A percentile compares a stretch with the other conserved stretches of the same genome.
phyloP scores from a whole-genome alignment of 2,888 invertebrate species.

The Alviniconcha strummeri region DNA sequence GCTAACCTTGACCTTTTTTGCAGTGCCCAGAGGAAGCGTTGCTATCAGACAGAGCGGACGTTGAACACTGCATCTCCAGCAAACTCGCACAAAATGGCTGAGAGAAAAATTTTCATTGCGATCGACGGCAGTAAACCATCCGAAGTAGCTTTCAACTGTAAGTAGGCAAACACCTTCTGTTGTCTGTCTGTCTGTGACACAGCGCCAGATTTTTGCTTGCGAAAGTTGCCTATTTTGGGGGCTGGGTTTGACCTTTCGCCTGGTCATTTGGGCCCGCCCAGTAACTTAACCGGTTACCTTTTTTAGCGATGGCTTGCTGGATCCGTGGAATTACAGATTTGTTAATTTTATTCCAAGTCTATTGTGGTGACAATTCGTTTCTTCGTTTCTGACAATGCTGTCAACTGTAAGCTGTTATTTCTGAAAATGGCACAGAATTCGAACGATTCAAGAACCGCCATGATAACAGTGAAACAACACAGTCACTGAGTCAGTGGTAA shows the following conservation, averaged over 20 bases:
- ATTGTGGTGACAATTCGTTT: too few species aligned
- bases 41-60: not conserved
- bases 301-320: not conserved
- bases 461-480: too few species aligned
- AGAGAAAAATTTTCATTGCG: conserved; percentile 25
- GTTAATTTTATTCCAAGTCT: not conserved
- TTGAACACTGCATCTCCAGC: too few species aligned
- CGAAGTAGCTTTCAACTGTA: not conserved
- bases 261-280: not conserved
- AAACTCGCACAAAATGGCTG: conserved; percentile 23
- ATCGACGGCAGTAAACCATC: not conserved
- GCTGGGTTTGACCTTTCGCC: too few species aligned
- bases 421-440: too few species aligned
- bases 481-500: too few species aligned
- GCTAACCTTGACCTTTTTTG: conserved; percentile 5
- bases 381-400: too few species aligned
- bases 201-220: too few species aligned
- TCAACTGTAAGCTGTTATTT: too few species aligned
- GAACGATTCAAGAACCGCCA: too few species aligned
- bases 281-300: not conserved
- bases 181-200: not conserved
- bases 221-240: too few species aligned
- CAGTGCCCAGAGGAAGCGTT: not conserved
- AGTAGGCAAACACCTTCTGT: not conserved
- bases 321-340: not conserved